phyloP scores from a whole-genome alignment of 2,797 vertebrate species.

The Spatula clypeata region DNA sequence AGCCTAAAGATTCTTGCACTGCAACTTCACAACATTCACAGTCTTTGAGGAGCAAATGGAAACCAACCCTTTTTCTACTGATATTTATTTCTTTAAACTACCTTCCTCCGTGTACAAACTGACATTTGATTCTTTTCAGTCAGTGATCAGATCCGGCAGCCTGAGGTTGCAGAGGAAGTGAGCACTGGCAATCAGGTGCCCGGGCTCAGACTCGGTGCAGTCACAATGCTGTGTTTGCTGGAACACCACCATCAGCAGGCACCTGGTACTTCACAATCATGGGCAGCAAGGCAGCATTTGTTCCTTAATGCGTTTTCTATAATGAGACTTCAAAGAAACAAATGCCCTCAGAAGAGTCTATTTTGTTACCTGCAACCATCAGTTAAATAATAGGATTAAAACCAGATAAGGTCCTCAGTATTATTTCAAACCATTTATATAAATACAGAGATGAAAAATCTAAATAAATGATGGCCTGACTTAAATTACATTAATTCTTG shows the following conservation, averaged over 20 bases:
- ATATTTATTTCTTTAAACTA: not conserved
- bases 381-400: not conserved
- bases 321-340: not conserved
- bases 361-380: not conserved
- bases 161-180: not conserved
- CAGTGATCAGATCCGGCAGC: not conserved
- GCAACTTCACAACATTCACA: not conserved
- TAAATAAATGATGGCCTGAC: not conserved
- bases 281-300: not conserved
- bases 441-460: not conserved
- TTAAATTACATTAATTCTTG: not conserved
- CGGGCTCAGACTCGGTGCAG: not conserved
- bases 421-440: not conserved
- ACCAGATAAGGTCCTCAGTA: not conserved
- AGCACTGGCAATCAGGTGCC: not conserved
- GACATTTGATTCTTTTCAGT: not conserved
- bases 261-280: not conserved
- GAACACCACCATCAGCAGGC: not conserved
- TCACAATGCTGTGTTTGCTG: rapidly evolving
- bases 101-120: not conserved
- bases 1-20: not conserved
- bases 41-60: not conserved
- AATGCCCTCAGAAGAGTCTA: not conserved
- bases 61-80: too few species aligned
- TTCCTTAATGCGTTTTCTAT: not conserved